phyloP scores from a whole-genome alignment of 2,113 vertebrate species.

The Quiscalus mexicanus region DNA sequence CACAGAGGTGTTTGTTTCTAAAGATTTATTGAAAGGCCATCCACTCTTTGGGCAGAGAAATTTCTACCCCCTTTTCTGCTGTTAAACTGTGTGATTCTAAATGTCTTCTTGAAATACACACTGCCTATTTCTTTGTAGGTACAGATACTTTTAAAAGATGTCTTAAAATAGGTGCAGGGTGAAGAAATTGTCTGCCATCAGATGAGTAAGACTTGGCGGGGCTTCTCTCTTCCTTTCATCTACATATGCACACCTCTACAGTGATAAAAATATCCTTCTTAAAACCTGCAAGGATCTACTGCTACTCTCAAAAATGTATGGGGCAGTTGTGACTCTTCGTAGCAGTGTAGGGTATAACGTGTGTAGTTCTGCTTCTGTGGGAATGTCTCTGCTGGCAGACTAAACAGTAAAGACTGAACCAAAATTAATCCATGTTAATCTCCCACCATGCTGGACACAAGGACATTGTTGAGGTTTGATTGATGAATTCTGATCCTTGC shows the following conservation, averaged over 20 bases:
- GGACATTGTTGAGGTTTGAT: background rate
- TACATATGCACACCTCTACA: slow-evolving; percentile 26
- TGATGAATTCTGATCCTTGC: background rate
- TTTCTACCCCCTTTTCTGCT: background rate
- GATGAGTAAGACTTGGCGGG: slow-evolving; percentile 36
- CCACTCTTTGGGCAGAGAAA: background rate
- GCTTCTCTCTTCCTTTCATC: slow-evolving; percentile 5
- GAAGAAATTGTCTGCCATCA: slow-evolving; percentile 35
- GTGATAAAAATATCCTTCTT: background rate
- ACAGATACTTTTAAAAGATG: slow-evolving; percentile 34
- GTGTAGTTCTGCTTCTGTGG: background rate
- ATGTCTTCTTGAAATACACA: slow-evolving; percentile 3
- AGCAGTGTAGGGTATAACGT: background rate
- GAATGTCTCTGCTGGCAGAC: background rate
- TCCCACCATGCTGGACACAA: background rate
- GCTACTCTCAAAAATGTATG: background rate
- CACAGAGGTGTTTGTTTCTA: background rate
- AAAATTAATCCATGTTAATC: background rate
- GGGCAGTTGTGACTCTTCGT: background rate
- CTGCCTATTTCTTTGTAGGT: background rate
- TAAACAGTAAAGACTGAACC: background rate
- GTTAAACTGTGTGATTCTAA: background rate
- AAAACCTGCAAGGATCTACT: background rate
- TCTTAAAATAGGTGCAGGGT: slow-evolving; percentile 35
- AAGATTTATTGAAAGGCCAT: background rate